Evolutionary conservation across 2,113 vertebrate species (phyloP).

Genomic region (Myotis brandtii): DNA sequence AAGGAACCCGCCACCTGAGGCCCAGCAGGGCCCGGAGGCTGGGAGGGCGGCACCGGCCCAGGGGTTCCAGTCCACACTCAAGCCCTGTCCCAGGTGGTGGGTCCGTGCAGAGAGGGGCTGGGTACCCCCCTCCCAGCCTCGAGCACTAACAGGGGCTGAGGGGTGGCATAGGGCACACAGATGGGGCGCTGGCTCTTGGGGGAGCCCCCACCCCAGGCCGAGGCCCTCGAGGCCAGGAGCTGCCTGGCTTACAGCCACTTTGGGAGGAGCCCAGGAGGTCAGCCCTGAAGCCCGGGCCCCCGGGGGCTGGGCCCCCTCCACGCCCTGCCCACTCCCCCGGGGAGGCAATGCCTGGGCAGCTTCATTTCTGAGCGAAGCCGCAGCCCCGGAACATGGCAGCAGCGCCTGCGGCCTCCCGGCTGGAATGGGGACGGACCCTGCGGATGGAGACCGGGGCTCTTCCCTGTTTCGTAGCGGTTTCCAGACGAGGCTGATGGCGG

Average conservation of each 20-base stretch:
- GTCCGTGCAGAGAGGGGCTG: background rate
- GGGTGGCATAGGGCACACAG: rapidly evolving
- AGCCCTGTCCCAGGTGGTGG: background rate
- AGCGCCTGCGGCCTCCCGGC: background rate
- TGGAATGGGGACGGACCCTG: background rate
- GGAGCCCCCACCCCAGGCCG: rapidly evolving
- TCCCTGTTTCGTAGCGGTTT: background rate
- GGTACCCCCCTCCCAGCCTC: background rate
- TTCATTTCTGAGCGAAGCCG: background rate
- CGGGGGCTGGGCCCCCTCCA: background rate
- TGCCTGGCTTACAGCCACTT: background rate
- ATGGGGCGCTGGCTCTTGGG: background rate
- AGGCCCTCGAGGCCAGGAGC: background rate
- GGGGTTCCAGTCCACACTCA: background rate
- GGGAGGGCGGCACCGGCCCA: conserved; percentile 16
- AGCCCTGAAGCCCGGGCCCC: background rate
- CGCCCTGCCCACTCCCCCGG: background rate
- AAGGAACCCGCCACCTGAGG: conserved; percentile 68
- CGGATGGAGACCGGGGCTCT: rapidly evolving
- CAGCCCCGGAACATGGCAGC: background rate
- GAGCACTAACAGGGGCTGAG: background rate
- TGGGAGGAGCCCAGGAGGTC: background rate
- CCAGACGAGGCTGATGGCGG: background rate
- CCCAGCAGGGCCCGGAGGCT: conserved; percentile 70
- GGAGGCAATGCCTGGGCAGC: background rate